Percentiles rank a stretch among this genome's conserved stretches.
These are phyloP conservation scores for Cosmia pyralina DNA, from an alignment of 2,888 invertebrate genomes.

Conservation along the genomic window DNA sequence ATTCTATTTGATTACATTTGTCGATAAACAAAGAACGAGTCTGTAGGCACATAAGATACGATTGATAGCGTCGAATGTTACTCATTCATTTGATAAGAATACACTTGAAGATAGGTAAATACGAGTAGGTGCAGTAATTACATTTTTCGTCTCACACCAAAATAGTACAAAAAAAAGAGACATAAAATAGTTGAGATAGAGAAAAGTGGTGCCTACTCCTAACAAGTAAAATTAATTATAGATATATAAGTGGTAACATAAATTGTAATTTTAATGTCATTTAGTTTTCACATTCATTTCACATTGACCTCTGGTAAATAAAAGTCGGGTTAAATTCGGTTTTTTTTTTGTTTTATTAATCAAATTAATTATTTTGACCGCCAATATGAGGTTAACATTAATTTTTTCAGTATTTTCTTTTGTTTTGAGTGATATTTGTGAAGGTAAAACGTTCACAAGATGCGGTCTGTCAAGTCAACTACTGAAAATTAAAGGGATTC, in stretches of 20 bases:
- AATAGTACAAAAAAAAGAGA: constrained; percentile 13
- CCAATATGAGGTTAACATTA: constrained; percentile 20
- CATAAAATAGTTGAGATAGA: not conserved
- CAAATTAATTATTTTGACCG: no score
- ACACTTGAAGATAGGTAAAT: constrained; percentile 13
- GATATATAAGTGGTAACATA: not conserved
- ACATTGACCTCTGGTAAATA: not conserved
- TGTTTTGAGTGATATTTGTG: constrained; percentile 37
- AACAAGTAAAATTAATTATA: constrained; percentile 11
- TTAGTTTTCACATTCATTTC: not conserved
- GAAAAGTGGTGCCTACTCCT: not conserved
- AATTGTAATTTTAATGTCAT: not conserved
- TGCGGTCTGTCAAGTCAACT: constrained; percentile 73
- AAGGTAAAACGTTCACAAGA: constrained; percentile 73
- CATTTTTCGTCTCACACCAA: not conserved
- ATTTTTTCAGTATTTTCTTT: constrained; percentile 15
- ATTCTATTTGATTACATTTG: not conserved
- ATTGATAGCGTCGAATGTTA: not conserved
- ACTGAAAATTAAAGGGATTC: constrained; percentile 66
- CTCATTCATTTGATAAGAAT: constrained; percentile 10
- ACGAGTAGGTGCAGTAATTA: not conserved
- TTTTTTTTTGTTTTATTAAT: not conserved
- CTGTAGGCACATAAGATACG: not conserved
- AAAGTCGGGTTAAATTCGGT: not conserved
- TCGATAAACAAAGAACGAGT: not conserved